Evolutionary conservation across 2,797 vertebrate species (phyloP).

Genomic region (Anas acuta): DNA sequence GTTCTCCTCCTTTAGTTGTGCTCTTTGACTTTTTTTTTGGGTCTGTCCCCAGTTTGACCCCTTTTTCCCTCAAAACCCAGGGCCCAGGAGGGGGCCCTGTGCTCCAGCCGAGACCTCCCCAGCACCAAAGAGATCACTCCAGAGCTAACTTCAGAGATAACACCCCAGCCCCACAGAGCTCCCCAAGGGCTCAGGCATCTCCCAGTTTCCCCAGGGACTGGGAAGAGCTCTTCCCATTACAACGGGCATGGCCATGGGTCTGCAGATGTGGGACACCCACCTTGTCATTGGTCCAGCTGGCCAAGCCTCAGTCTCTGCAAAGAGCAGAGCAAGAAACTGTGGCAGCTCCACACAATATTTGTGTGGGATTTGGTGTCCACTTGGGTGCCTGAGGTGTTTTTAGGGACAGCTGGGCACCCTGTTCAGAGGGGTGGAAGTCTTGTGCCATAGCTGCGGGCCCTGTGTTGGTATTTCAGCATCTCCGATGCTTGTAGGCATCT

Average conservation of each 20-base stretch:
- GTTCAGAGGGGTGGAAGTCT: not conserved
- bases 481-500: not conserved
- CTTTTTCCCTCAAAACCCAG: not conserved
- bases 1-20: not conserved
- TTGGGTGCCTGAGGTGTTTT: not conserved
- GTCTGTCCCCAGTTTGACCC: conserved; percentile 21
- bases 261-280: not conserved
- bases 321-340: not conserved
- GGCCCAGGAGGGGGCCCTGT: not conserved
- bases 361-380: not conserved
- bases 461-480: not conserved
- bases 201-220: not conserved
- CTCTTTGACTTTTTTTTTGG: not conserved
- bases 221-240: not conserved
- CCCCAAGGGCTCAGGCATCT: not conserved
- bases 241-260: not conserved
- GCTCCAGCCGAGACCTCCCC: not conserved
- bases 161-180: not conserved
- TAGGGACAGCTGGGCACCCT: not conserved
- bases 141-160: not conserved
- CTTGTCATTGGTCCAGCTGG: not conserved
- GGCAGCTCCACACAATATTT: not conserved
- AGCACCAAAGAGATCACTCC: conserved; percentile 23
- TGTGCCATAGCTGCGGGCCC: not conserved
- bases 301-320: not conserved